phyloP scores from a whole-genome alignment of 2,888 invertebrate species.

The Geophilus truncorum region DNA sequence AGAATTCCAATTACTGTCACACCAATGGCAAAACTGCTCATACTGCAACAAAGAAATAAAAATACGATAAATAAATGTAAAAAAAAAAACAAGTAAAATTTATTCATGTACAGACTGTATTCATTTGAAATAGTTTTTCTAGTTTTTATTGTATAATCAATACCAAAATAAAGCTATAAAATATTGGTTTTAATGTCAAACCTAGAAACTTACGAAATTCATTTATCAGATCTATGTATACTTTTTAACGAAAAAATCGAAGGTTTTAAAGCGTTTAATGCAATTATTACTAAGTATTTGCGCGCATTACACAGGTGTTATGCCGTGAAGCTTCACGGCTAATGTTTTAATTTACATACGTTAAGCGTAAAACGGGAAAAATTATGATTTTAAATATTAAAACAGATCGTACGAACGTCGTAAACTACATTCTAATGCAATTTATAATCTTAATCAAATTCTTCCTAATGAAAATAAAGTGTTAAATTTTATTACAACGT shows the following conservation, averaged over 20 bases:
- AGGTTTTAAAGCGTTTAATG: no score
- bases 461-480: not conserved
- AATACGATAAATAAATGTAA: not conserved
- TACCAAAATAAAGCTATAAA: no score
- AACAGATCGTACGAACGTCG: not conserved
- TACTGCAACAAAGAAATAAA: conserved; percentile 38
- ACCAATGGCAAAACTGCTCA: conserved; percentile 50
- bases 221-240: no score
- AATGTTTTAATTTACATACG: not conserved
- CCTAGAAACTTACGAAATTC: no score
- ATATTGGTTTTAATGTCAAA: no score
- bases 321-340: not conserved
- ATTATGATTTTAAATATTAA: not conserved
- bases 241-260: no score
- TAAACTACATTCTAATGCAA: not conserved
- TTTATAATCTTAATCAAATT: not conserved
- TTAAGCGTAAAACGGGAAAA: no score
- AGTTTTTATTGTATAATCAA: no score
- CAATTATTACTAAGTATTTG: no score
- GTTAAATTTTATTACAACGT: not conserved
- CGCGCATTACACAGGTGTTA: not conserved
- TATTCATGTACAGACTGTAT: no score
- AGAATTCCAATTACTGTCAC: conserved; percentile 51
- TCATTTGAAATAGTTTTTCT: no score
- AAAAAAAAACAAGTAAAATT: no score